Conservation (phyloP, 1,140 invertebrate species). For the Samia ricini region DNA sequence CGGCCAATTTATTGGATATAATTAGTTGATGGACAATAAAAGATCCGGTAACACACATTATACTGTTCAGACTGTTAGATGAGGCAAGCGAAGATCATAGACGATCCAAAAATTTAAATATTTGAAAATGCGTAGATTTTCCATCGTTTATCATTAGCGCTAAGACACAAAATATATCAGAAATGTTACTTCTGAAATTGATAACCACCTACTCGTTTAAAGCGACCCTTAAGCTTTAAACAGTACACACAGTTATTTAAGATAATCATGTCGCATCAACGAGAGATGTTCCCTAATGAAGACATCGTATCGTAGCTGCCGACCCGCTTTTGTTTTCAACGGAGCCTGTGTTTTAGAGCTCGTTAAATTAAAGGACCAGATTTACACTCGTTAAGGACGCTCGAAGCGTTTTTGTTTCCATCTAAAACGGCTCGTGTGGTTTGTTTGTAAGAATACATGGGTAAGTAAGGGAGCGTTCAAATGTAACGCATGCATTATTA, state of each 20-base stretch:
- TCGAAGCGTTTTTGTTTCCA: slow-evolving; percentile 23
- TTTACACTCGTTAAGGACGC: slow-evolving; percentile 49
- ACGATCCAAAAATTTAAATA: too few species aligned
- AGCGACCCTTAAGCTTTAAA: neutral
- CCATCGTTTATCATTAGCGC: too few species aligned
- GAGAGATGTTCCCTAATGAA: slow-evolving; percentile 40
- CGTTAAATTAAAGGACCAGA: slow-evolving; percentile 66
- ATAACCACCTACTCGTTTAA: neutral
- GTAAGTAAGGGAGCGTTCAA: neutral
- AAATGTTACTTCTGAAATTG: too few species aligned
- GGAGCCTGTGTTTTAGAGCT: slow-evolving; percentile 64
- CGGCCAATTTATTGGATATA: too few species aligned
- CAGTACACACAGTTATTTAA: neutral
- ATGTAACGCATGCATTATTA: too few species aligned
- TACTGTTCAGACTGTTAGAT: too few species aligned
- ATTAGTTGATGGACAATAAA: too few species aligned
- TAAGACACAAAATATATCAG: too few species aligned
- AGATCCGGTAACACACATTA: too few species aligned
- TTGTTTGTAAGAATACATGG: neutral
- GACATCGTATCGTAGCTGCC: slow-evolving; percentile 23
- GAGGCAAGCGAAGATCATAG: too few species aligned
- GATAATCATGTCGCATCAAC: neutral
- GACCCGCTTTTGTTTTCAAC: slow-evolving; percentile 48
- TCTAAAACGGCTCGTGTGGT: neutral
- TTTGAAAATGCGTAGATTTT: too few species aligned